Evolutionary conservation across 2,888 invertebrate genomes (phyloP).

Genomic region (Cantharis nigra): DNA sequence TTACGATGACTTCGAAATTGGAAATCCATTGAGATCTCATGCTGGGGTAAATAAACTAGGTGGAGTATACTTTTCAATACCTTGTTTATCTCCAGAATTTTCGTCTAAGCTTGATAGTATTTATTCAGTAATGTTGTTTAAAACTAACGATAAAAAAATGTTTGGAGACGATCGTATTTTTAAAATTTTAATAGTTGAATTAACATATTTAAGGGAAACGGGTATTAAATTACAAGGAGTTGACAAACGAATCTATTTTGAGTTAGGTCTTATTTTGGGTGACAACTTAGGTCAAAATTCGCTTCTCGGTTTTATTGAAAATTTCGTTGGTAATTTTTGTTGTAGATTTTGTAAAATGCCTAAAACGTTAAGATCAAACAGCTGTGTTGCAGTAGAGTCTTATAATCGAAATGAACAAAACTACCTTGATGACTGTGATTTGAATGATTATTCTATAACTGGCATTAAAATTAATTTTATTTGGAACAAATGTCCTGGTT

Average conservation of each 20-base stretch:
- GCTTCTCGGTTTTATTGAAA: not conserved
- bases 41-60: not conserved
- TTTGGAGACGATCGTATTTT: not conserved
- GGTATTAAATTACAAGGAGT: not conserved
- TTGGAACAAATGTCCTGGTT: not conserved
- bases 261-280: not conserved
- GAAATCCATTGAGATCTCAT: not conserved
- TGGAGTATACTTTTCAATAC: not conserved
- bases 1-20: not conserved
- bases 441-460: not conserved
- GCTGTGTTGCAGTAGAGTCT: not conserved
- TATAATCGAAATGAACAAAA: too few species aligned
- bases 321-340: not conserved
- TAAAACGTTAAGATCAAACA: not conserved
- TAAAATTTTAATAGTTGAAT: not conserved
- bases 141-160: not conserved
- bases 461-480: not conserved
- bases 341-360: not conserved
- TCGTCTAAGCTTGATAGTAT: not conserved
- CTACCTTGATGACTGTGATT: too few species aligned
- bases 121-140: not conserved
- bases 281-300: not conserved
- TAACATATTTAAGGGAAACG: not conserved
- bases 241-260: not conserved
- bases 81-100: not conserved